Evolutionary conservation across 2,113 vertebrate species (phyloP).

Genomic region (Triplophysa siluroides): DNA sequence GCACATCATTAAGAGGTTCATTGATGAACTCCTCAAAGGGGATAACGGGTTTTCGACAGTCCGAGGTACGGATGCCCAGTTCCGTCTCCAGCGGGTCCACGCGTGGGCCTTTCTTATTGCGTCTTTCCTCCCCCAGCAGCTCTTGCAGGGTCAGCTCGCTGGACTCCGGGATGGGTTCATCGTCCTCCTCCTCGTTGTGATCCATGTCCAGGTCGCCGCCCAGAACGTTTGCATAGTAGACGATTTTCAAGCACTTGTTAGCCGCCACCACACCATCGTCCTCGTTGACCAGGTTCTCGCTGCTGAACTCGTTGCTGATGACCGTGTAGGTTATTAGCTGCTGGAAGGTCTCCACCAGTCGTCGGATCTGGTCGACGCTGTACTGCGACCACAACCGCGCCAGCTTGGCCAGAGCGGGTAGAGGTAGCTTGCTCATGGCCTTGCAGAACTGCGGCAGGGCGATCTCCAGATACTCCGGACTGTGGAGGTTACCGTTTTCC

Average conservation of each 20-base stretch:
- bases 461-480: slow-evolving; percentile 96
- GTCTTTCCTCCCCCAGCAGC: slow-evolving; percentile 91
- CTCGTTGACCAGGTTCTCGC: slow-evolving; percentile 91
- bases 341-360: slow-evolving; percentile 98
- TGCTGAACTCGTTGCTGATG: slow-evolving; percentile 93
- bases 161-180: slow-evolving; percentile 86
- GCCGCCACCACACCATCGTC: slow-evolving; percentile 95
- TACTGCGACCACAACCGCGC: slow-evolving; percentile 89
- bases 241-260: slow-evolving; percentile 95
- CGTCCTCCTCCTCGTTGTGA: slow-evolving; percentile 94
- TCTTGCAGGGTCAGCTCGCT: slow-evolving; percentile 94
- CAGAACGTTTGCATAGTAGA: slow-evolving; percentile 94
- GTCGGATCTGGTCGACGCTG: slow-evolving; percentile 83
- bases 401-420: slow-evolving; percentile 86
- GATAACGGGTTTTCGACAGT: slow-evolving; percentile 89
- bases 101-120: slow-evolving; percentile 91
- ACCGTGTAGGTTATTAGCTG: slow-evolving; percentile 98
- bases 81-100: slow-evolving; percentile 92
- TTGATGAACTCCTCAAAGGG: slow-evolving; percentile 96
- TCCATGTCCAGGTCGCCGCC: slow-evolving; percentile 88
- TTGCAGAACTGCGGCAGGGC: slow-evolving; percentile 96
- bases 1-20: slow-evolving; percentile 94
- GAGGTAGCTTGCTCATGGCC: slow-evolving; percentile 95
- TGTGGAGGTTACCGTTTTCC: slow-evolving; percentile 97
- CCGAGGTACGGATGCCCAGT: slow-evolving; percentile 87